Conservation (phyloP, 2,797 vertebrate species). For the Hippopotamyrus pictus region DNA sequence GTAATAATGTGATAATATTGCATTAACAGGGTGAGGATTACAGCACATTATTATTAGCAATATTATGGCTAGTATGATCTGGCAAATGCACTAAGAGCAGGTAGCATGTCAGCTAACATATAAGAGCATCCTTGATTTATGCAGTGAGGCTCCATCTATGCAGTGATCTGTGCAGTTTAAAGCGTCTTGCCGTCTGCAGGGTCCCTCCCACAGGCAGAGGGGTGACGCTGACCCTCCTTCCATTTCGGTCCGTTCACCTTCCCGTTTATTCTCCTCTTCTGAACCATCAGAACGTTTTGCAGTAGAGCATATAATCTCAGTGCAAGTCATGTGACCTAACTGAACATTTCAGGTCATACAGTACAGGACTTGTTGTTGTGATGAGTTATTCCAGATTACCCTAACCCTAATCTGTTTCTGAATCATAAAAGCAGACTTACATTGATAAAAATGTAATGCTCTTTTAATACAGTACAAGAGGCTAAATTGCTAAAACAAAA, state of each 20-base stretch:
- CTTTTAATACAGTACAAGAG: background rate
- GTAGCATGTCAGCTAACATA: background rate
- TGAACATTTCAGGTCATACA: background rate
- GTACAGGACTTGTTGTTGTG: background rate
- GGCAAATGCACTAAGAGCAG: background rate
- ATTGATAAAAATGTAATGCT: background rate
- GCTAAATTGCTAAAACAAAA: background rate
- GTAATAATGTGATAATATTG: conserved; percentile 6
- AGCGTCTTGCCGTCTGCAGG: background rate
- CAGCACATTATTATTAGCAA: background rate
- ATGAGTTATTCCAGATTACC: background rate
- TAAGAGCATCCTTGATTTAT: background rate
- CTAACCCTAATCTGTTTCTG: background rate
- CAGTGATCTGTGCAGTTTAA: background rate
- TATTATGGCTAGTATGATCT: background rate
- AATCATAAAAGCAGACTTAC: background rate
- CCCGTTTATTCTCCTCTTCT: background rate
- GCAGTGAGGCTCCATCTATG: background rate
- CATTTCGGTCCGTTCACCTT: background rate
- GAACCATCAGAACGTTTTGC: background rate
- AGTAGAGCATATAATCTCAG: background rate
- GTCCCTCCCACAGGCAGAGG: background rate
- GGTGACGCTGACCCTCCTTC: background rate
- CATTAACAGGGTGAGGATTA: background rate
- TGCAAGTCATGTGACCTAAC: background rate